These are phyloP conservation scores for Acanthurus lineatus DNA, from an alignment of 2,797 vertebrate species.

Conservation along the genomic window DNA sequence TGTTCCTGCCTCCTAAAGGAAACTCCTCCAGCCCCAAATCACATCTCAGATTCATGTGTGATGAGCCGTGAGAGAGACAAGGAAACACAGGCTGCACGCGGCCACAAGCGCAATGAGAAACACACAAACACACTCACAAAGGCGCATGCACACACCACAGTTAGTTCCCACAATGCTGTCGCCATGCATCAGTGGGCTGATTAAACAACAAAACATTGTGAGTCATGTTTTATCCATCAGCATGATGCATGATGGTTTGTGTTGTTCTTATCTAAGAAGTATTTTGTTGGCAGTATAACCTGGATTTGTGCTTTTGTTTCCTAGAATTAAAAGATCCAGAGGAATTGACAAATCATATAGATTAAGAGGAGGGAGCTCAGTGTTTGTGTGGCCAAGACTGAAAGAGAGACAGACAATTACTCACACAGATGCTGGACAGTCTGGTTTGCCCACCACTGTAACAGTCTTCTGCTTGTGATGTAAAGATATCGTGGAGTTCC, in stretches of 20 bases:
- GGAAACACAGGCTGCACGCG: constrained; percentile 14
- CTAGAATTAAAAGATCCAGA: background rate
- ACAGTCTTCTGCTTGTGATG: constrained; percentile 46
- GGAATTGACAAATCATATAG: constrained; percentile 2
- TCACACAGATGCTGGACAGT: constrained; percentile 73
- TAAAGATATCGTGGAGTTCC: constrained; percentile 71
- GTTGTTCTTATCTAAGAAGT: background rate
- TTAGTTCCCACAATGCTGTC: constrained; percentile 48
- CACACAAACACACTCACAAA: constrained; percentile 12
- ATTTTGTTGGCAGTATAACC: background rate
- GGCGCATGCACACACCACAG: background rate
- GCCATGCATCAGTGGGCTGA: constrained; percentile 39
- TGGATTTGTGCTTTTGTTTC: background rate
- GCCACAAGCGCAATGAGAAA: constrained; percentile 29
- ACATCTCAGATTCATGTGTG: constrained; percentile 37
- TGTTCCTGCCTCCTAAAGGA: constrained; percentile 42
- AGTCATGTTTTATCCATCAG: constrained; percentile 50
- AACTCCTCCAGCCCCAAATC: constrained; percentile 26
- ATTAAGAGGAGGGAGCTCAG: constrained; percentile 2
- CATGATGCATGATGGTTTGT: background rate
- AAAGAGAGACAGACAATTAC: constrained; percentile 35
- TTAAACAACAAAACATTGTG: constrained; percentile 32
- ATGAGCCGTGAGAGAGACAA: constrained; percentile 41
- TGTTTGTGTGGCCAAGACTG: constrained; percentile 15
- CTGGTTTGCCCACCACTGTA: constrained; percentile 50